These are phyloP conservation scores for Odontamblyopus rebecca DNA, from an alignment of 2,797 vertebrate genomes.

Conservation along the genomic window DNA sequence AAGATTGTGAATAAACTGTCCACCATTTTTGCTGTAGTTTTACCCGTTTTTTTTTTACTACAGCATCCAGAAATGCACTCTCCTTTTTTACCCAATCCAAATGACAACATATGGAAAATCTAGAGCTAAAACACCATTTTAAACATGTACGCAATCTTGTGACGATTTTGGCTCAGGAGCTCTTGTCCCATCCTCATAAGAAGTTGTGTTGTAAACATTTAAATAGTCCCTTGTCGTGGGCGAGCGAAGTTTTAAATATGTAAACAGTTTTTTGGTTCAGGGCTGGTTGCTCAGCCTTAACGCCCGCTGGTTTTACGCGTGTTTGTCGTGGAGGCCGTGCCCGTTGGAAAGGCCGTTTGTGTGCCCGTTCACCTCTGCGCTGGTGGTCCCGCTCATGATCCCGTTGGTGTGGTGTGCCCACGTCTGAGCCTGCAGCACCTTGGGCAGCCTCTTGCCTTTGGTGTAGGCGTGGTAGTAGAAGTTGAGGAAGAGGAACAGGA, in stretches of 20 bases:
- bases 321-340: constrained; percentile 56
- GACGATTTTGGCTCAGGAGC: too few species aligned
- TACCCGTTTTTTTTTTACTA: too few species aligned
- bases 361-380: constrained; percentile 61
- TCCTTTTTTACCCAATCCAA: too few species aligned
- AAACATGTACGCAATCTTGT: too few species aligned
- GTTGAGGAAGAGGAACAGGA: constrained; percentile 92
- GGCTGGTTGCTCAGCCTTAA: constrained; percentile 28
- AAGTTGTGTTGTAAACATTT: constrained; percentile 32
- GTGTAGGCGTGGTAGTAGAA: constrained; percentile 98
- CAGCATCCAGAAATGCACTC: too few species aligned
- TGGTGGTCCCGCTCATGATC: constrained; percentile 64
- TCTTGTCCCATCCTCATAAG: too few species aligned
- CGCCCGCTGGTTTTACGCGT: constrained; percentile 51
- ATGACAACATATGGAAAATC: too few species aligned
- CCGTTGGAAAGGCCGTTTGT: not conserved
- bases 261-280: constrained; percentile 51
- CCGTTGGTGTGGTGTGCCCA: constrained; percentile 72
- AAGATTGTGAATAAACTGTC: too few species aligned
- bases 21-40: too few species aligned
- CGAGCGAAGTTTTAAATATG: constrained; percentile 40
- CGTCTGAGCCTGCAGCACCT: constrained; percentile 77
- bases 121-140: too few species aligned
- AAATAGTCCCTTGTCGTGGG: constrained; percentile 30
- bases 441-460: constrained; percentile 92